A percentile compares a stretch with the other conserved stretches of the same genome.
Evolutionary conservation across 2,888 invertebrate species (phyloP).

Genomic region (Stegophylla sp.): DNA sequence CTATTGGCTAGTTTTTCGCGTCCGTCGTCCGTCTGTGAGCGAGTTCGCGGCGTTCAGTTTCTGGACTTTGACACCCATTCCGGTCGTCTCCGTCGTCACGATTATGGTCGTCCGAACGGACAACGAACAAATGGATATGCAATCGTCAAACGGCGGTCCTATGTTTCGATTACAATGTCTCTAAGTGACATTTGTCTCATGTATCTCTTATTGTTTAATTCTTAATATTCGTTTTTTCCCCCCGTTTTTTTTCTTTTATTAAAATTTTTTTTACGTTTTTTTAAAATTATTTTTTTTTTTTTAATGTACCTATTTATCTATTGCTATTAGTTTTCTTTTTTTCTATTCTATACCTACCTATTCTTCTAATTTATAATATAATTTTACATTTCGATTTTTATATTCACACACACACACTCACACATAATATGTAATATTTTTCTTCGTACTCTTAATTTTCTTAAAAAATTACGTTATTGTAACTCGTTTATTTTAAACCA

Average conservation of each 20-base stretch:
- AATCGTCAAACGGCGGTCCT: constrained; percentile 45
- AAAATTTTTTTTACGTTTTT: neutral
- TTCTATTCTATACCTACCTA: neutral
- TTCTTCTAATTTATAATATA: neutral
- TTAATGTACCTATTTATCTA: neutral
- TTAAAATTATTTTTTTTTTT: constrained; percentile 23
- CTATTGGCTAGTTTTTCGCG: constrained; percentile 25
- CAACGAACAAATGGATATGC: neutral
- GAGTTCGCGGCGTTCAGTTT: neutral
- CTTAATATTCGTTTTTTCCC: constrained; percentile 45
- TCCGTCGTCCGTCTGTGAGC: neutral
- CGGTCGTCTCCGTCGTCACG: constrained; percentile 29
- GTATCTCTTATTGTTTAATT: constrained; percentile 59
- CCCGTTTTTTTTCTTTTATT: constrained; percentile 24
- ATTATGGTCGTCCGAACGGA: constrained; percentile 48
- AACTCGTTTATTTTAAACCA: too few species aligned
- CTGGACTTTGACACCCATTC: constrained; percentile 39
- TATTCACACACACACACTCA: neutral
- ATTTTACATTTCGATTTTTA: neutral
- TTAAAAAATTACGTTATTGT: too few species aligned
- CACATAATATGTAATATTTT: neutral
- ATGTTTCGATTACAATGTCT: constrained; percentile 57
- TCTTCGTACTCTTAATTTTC: too few species aligned
- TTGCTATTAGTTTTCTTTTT: constrained; percentile 19
- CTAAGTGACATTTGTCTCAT: constrained; percentile 55